These are phyloP conservation scores for Spinus pinus DNA, from an alignment of 2,797 vertebrate genomes.

Conservation along the genomic window DNA sequence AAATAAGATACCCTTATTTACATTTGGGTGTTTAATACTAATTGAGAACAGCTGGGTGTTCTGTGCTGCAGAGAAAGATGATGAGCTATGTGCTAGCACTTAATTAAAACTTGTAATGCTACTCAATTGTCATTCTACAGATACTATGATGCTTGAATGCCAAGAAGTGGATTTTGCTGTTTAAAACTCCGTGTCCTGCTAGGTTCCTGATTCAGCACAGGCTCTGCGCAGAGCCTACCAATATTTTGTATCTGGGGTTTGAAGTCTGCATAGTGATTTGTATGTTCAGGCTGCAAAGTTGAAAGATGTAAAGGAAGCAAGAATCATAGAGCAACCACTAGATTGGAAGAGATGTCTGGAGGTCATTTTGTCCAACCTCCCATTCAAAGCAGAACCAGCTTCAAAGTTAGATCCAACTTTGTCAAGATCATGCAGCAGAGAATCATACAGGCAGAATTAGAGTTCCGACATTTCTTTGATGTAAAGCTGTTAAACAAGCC, in stretches of 20 bases:
- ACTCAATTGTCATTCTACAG: background rate
- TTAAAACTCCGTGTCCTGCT: background rate
- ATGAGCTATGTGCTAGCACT: background rate
- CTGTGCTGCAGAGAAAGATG: background rate
- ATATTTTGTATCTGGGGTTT: background rate
- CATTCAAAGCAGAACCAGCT: background rate
- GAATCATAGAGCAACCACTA: background rate
- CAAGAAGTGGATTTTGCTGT: background rate
- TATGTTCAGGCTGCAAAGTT: background rate
- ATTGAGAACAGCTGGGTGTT: background rate
- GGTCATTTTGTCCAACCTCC: background rate
- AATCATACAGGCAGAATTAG: background rate
- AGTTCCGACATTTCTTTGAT: background rate
- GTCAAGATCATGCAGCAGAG: background rate
- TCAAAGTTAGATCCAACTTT: conserved; percentile 6
- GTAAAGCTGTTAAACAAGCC: conserved; percentile 24
- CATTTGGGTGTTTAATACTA: background rate
- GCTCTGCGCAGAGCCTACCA: background rate
- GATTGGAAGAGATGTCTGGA: background rate
- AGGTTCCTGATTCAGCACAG: background rate
- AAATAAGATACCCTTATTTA: background rate
- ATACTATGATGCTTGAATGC: background rate
- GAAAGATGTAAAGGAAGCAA: background rate
- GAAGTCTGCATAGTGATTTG: background rate
- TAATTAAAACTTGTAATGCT: background rate